Evolutionary conservation across 2,113 vertebrate species (phyloP), one percentile per base, ranked within the genome.

Genomic region (Eurypyga helias): DNA sequence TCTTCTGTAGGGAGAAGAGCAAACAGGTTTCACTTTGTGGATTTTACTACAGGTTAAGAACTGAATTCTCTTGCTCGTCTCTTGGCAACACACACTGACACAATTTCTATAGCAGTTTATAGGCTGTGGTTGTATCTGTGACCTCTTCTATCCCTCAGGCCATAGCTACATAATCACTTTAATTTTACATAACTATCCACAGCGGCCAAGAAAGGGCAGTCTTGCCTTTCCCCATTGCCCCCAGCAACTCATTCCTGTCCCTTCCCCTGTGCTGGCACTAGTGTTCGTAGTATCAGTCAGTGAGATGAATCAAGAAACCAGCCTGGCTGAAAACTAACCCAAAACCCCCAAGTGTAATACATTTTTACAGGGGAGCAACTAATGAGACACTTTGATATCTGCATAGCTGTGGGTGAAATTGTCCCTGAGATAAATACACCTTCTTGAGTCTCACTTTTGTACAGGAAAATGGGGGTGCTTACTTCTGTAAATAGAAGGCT

Each of bases 171-270:
- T 96, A 96, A 96, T 96, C 89, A 91, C 91, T 95, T 96, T 91
- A 96, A 96, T 96, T 97, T 97, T 95, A 85, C 61, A 24, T 95
- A 96, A 95, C 93, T 87, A 89, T 95, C 87, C 94, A 79, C 73
- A 89, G 70, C 77, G 89, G 93, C 93, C 89, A 93, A 89, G 87
- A 85, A 96, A 91, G 87, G 71, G 51, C 66, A 87, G 46, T 66
- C 75, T 89, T 93, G 70, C 57, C 73, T 89, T 94, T 87, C n/a
- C 55, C 78, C n/a, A 79, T 45, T 72, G 89, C 84, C 89, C 77
- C 31, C 73, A 91, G 81, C 89, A 87, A 45, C 73, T 72, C 49
- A 28, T 94, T 94, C 89, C 70, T 78, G 26, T 89, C 82, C 69
- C 38, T 82, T 93, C 24, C 16, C 24, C 29, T 67, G 34, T 79